Conservation (phyloP, 1,140 invertebrate genomes). For the Coelopa frigida region DNA sequence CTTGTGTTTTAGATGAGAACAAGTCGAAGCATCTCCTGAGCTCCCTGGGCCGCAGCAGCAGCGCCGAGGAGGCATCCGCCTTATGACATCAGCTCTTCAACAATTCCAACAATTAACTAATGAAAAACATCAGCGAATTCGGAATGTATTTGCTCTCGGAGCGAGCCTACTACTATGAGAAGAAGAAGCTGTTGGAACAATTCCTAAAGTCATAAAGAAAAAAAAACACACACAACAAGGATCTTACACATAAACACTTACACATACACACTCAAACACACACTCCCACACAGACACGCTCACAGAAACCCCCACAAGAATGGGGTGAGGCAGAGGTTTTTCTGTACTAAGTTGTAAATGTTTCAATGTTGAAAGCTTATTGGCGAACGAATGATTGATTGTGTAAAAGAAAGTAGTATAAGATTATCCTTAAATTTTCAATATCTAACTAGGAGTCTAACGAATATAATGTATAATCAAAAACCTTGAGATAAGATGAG, state of each 20-base stretch:
- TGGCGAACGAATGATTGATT: too few relatives aligned
- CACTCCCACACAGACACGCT: too few relatives aligned
- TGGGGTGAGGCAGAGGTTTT: too few relatives aligned
- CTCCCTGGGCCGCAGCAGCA: constrained; percentile 22
- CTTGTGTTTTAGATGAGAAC: constrained; percentile 29
- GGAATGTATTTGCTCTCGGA: constrained; percentile 40
- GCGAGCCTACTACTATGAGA: constrained; percentile 32
- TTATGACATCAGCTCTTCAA: constrained; percentile 44
- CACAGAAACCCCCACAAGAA: too few relatives aligned
- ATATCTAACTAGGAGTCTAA: too few relatives aligned
- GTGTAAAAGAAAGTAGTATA: too few relatives aligned
- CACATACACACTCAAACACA: background rate
- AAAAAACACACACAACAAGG: constrained; percentile 9
- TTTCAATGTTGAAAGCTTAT: too few relatives aligned
- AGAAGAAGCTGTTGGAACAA: constrained; percentile 37
- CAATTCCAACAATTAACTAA: constrained; percentile 40
- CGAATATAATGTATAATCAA: too few relatives aligned
- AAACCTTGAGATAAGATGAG: too few relatives aligned
- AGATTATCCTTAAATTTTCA: too few relatives aligned
- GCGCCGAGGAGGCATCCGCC: constrained; percentile 17
- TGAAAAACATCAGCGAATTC: constrained; percentile 40
- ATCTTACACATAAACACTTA: background rate
- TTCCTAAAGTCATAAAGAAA: constrained; percentile 21
- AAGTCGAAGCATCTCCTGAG: constrained; percentile 12
- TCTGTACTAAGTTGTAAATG: too few relatives aligned